A percentile compares a stretch with the other conserved stretches of the same genome.
These are phyloP conservation scores for Benitochromis conjunctus DNA, from an alignment of 2,113 vertebrate species.

Conservation along the genomic window DNA sequence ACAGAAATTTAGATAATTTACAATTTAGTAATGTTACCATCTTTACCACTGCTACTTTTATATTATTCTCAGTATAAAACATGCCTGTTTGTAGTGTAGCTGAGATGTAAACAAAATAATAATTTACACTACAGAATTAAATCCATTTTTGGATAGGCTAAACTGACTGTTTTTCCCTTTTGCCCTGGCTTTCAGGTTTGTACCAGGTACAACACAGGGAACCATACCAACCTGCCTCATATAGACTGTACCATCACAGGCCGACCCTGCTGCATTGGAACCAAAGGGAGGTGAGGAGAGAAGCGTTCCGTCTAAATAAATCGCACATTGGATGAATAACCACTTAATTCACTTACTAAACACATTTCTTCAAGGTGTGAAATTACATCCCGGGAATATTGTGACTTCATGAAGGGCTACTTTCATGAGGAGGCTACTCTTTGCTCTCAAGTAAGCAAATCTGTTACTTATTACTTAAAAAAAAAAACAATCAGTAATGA, in stretches of 20 bases:
- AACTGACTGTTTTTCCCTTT: neutral
- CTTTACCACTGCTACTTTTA: neutral
- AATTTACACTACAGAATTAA: neutral
- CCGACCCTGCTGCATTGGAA: constrained; percentile 96
- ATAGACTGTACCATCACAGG: constrained; percentile 96
- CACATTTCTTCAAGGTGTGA: constrained; percentile 82
- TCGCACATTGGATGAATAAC: neutral
- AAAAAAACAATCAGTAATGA: neutral
- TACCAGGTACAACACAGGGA: constrained; percentile 91
- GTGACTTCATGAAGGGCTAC: constrained; percentile 96
- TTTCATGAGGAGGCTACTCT: constrained; percentile 97
- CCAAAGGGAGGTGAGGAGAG: constrained; percentile 89
- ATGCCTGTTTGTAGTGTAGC: neutral
- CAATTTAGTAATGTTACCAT: neutral
- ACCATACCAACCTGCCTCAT: constrained; percentile 94
- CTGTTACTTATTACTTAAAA: neutral
- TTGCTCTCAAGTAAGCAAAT: constrained; percentile 89
- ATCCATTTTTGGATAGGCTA: neutral
- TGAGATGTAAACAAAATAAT: neutral
- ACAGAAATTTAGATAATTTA: neutral
- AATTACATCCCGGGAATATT: constrained; percentile 97
- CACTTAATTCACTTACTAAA: neutral
- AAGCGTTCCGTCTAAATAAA: neutral
- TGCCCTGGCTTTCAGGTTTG: constrained; percentile 79
- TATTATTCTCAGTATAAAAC: neutral